Conservation (phyloP, 64 coral and sea anemone genomes). For the Montipora sp. region DNA sequence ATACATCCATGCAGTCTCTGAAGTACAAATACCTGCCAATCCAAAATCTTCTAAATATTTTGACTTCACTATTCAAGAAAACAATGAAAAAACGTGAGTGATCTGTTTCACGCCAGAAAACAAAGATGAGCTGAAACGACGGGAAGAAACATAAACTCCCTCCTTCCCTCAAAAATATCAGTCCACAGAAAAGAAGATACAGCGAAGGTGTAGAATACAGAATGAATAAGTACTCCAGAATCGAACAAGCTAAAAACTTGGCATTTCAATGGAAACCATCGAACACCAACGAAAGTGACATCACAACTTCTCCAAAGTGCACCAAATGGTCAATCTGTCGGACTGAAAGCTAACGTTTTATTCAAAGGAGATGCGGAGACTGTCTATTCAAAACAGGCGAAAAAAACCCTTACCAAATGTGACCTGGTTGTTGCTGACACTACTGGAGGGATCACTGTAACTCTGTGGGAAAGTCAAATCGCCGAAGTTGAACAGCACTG, state of each 20-base stretch:
- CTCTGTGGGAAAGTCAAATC: conserved; percentile 58
- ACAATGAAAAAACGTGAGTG: too few relatives aligned
- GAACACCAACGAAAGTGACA: not conserved
- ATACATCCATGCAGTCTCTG: conserved; percentile 42
- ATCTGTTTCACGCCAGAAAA: not conserved
- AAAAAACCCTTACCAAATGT: conserved; percentile 17
- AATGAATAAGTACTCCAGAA: conserved; percentile 60
- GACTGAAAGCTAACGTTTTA: conserved; percentile 56
- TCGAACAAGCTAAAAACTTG: conserved; percentile 55
- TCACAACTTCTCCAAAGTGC: conserved; percentile 46
- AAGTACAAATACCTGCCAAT: conserved; percentile 47
- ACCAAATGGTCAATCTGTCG: conserved; percentile 41
- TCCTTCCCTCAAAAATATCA: conserved; percentile 28
- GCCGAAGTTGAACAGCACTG: conserved; percentile 13
- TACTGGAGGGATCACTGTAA: conserved; percentile 29
- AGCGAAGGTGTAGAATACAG: conserved; percentile 31
- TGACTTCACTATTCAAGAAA: conserved; percentile 7
- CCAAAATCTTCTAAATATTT: conserved; percentile 44
- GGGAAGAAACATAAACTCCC: conserved; percentile 44
- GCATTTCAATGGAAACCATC: conserved; percentile 52
- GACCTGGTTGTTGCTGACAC: conserved; percentile 34
- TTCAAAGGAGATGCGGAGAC: conserved; percentile 30
- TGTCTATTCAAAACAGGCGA: conserved; percentile 37
- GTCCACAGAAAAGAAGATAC: conserved; percentile 39
- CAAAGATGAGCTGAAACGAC: conserved; percentile 43